Percentiles rank a stretch among this genome's conserved stretches.
phyloP scores from a whole-genome alignment of 2,113 vertebrate genomes.

The Oxyura jamaicensis region DNA sequence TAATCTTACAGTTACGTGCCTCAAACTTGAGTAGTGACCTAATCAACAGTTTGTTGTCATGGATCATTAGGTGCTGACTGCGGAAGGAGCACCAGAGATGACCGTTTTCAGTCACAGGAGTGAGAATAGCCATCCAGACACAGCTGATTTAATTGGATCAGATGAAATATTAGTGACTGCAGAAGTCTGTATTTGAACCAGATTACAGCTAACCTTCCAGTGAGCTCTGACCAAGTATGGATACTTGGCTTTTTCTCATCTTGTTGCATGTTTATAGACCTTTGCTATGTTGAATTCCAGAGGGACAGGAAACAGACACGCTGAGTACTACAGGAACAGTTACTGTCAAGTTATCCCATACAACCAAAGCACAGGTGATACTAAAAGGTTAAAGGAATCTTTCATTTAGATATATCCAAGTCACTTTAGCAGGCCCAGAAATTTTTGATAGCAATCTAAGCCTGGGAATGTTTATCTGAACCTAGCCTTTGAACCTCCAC shows the following conservation, averaged over 20 bases:
- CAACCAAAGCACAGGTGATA: neutral
- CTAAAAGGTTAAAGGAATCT: neutral
- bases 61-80: neutral
- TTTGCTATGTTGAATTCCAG: neutral
- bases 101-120: neutral
- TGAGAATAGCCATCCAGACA: neutral
- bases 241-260: neutral
- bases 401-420: neutral
- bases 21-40: neutral
- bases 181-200: neutral
- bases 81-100: neutral
- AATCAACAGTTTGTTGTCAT: neutral
- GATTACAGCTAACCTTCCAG: neutral
- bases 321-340: neutral
- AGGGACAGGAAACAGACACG: neutral
- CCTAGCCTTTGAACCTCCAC: neutral
- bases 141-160: neutral
- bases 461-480: neutral
- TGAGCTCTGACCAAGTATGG: neutral
- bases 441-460: neutral
- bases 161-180: neutral
- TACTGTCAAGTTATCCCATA: neutral
- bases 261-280: neutral
- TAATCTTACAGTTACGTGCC: neutral
- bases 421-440: neutral